phyloP scores from a whole-genome alignment of 2,888 invertebrate species.

The Eristalis tenax region DNA sequence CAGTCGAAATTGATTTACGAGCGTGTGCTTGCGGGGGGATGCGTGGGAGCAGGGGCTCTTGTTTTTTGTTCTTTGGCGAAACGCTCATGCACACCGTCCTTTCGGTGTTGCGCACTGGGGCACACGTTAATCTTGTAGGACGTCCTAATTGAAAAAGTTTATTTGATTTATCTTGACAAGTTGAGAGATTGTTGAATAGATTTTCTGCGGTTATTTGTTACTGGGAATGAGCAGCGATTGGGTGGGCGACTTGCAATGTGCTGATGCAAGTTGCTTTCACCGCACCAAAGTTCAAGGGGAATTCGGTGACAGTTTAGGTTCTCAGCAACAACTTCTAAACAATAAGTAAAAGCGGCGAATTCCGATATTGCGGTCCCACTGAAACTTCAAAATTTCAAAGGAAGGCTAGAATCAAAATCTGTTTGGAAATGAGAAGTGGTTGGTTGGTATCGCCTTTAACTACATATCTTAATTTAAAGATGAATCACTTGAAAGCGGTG shows the following conservation, averaged over 20 bases:
- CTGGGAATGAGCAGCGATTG: not conserved
- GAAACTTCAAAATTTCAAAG: too few relatives aligned
- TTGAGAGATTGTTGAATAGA: not conserved
- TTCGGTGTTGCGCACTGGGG: not conserved
- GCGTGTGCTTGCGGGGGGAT: not conserved
- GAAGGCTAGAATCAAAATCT: too few relatives aligned
- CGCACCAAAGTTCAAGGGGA: not conserved
- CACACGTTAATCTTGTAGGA: conserved; percentile 8
- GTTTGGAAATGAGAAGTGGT: too few relatives aligned
- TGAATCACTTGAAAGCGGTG: too few relatives aligned
- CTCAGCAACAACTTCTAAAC: not conserved
- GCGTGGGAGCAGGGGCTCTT: not conserved
- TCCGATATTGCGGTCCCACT: too few relatives aligned
- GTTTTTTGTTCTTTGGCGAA: not conserved
- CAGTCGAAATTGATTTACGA: conserved; percentile 39
- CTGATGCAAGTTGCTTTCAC: not conserved
- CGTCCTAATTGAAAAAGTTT: conserved; percentile 17
- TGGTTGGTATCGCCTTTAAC: too few relatives aligned
- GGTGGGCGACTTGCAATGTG: not conserved
- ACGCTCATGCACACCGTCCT: not conserved
- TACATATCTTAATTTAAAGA: too few relatives aligned
- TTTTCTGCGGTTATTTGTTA: not conserved
- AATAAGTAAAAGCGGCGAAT: too few relatives aligned
- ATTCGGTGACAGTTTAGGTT: not conserved
- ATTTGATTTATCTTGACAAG: conserved; percentile 6